These are phyloP conservation scores for Columba guinea DNA, from an alignment of 2,797 vertebrate species.

Conservation along the genomic window DNA sequence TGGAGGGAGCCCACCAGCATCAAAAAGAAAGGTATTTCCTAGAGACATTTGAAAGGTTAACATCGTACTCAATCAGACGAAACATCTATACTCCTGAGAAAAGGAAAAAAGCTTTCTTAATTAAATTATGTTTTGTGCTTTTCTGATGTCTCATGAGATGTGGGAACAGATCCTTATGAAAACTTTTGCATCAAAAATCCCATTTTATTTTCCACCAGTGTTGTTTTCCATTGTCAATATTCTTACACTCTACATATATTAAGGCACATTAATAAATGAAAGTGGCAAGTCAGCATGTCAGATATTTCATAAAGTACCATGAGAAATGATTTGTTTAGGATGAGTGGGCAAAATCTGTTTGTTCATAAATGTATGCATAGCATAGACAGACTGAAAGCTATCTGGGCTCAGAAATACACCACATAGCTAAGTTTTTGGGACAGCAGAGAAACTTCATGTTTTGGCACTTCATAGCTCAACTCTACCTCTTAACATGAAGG, in stretches of 20 bases:
- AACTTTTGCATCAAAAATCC: neutral
- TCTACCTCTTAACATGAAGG: neutral
- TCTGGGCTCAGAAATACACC: neutral
- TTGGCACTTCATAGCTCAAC: neutral
- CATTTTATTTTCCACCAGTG: neutral
- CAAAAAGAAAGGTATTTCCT: neutral
- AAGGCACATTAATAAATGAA: constrained; percentile 24
- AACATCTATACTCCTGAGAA: neutral
- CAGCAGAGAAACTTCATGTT: neutral
- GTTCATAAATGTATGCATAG: neutral
- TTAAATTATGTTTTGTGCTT: neutral
- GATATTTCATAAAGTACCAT: neutral
- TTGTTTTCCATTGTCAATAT: neutral
- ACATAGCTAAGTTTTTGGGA: neutral
- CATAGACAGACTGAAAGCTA: neutral
- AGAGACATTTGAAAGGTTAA: neutral
- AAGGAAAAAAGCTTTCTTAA: neutral
- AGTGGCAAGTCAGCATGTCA: neutral
- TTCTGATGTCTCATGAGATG: neutral
- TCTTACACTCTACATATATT: neutral
- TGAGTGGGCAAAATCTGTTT: constrained; percentile 44
- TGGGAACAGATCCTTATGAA: neutral
- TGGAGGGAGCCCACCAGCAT: neutral
- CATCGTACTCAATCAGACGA: neutral
- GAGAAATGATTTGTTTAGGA: constrained; percentile 37